Conservation (phyloP, 2,113 vertebrate species). For the Helogale parvula region DNA sequence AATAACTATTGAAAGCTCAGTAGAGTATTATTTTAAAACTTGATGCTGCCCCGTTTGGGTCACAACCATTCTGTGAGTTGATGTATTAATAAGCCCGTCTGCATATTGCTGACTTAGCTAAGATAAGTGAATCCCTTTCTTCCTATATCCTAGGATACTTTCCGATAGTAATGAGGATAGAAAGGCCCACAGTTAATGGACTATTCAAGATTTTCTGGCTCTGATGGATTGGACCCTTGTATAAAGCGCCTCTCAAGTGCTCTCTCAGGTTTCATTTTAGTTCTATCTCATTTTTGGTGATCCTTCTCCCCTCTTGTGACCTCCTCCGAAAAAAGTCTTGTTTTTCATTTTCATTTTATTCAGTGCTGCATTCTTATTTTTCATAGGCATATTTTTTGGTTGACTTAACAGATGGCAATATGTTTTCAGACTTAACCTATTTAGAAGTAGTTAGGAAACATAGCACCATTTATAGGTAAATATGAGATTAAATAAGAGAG, state of each 20-base stretch:
- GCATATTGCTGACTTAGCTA: not conserved
- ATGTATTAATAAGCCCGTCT: not conserved
- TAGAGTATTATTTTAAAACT: not conserved
- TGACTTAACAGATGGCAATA: not conserved
- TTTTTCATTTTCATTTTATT: not conserved
- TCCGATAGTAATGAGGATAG: not conserved
- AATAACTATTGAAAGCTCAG: not conserved
- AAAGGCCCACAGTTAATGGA: not conserved
- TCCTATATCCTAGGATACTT: not conserved
- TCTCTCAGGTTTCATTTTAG: not conserved
- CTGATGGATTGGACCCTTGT: not conserved
- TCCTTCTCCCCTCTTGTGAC: not conserved
- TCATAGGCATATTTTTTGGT: not conserved
- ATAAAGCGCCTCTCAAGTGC: not conserved
- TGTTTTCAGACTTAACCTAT: slow-evolving; percentile 21
- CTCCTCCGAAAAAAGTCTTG: not conserved
- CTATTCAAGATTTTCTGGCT: not conserved
- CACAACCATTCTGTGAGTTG: not conserved
- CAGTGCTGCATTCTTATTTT: not conserved
- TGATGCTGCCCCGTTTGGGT: not conserved
- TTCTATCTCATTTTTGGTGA: not conserved
- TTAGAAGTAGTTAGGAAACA: slow-evolving; percentile 12
- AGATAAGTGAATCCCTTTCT: slow-evolving; percentile 11
- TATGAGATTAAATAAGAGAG: not conserved
- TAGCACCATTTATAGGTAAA: not conserved